Conservation (phyloP, 2,888 invertebrate species). For the Liopterus haemorrhoidalis region DNA sequence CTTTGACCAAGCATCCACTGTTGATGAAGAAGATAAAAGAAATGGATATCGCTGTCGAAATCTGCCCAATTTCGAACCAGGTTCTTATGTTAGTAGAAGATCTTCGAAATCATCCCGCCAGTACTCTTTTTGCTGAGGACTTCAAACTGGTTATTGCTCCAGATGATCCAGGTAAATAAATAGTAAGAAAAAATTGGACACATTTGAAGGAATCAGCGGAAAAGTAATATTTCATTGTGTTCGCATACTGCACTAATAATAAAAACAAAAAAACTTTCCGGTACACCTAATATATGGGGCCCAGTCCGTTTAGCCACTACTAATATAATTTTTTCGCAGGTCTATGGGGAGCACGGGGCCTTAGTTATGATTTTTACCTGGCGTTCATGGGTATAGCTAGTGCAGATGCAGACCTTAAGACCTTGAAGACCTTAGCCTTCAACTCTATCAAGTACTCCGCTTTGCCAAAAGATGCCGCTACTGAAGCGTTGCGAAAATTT, state of each 20-base stretch:
- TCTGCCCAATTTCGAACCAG: conserved; percentile 74
- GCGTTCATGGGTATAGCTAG: conserved; percentile 67
- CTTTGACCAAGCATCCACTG: conserved; percentile 64
- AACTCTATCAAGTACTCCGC: conserved; percentile 65
- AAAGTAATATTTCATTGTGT: too few relatives aligned
- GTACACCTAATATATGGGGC: too few relatives aligned
- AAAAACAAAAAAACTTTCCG: too few relatives aligned
- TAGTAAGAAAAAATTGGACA: too few relatives aligned
- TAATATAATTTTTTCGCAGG: too few relatives aligned
- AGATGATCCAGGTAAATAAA: conserved; percentile 72
- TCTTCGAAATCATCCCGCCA: conserved; percentile 68
- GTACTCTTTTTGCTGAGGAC: conserved; percentile 56
- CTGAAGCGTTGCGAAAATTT: conserved; percentile 49
- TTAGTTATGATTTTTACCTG: conserved; percentile 68
- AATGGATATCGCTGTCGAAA: conserved; percentile 63
- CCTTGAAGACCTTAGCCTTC: conserved; percentile 61
- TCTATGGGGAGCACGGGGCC: conserved; percentile 62
- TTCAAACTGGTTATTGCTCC: conserved; percentile 68
- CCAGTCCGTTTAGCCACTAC: too few relatives aligned
- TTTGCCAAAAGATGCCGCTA: conserved; percentile 46
- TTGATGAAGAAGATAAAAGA: conserved; percentile 53
- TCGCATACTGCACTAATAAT: too few relatives aligned
- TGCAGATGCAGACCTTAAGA: conserved; percentile 55
- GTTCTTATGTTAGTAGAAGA: conserved; percentile 63
- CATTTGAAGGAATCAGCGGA: too few relatives aligned